These are phyloP conservation scores for Drosophila anomelani DNA, from an alignment of 2,888 invertebrate genomes.

Conservation along the genomic window DNA sequence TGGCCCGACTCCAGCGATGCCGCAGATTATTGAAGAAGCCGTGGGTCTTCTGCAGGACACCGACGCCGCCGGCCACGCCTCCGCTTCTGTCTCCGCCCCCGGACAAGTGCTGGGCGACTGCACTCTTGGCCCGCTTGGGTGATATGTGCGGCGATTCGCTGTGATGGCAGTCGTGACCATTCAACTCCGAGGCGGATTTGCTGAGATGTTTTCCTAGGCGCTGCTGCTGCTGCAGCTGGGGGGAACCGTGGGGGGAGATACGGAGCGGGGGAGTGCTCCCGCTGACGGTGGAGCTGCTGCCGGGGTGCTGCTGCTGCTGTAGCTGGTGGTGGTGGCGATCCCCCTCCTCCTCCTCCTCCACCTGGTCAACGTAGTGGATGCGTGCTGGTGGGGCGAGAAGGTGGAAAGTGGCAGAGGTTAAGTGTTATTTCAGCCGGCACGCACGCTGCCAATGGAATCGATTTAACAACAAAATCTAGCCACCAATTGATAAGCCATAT, in stretches of 20 bases:
- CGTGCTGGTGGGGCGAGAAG: slow-evolving; percentile 63
- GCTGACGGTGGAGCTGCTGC: slow-evolving; percentile 41
- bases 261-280: slow-evolving; percentile 62
- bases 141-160: slow-evolving; percentile 86
- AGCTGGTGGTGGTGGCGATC: slow-evolving; percentile 25
- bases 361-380: slow-evolving; percentile 75
- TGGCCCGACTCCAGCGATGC: slow-evolving; percentile 91
- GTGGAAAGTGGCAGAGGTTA: neutral
- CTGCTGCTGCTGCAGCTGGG: slow-evolving; percentile 77
- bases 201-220: slow-evolving; percentile 88
- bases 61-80: slow-evolving; percentile 84
- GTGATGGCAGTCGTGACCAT: slow-evolving; percentile 87
- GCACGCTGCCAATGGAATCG: slow-evolving; percentile 58
- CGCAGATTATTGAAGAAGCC: slow-evolving; percentile 93
- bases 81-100: slow-evolving; percentile 4
- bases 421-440: slow-evolving; percentile 34
- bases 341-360: slow-evolving; percentile 67
- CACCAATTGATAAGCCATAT: slow-evolving; percentile 17
- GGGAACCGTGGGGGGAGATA: slow-evolving; percentile 78
- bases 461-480: slow-evolving; percentile 62
- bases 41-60: slow-evolving; percentile 92
- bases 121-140: slow-evolving; percentile 85
- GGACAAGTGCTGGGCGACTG: slow-evolving; percentile 85
- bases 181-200: slow-evolving; percentile 93
- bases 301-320: slow-evolving; percentile 47